Evolutionary conservation across 2,888 invertebrate genomes (phyloP), one percentile per base, ranked within the genome.

Genomic region (Plagodis dolabraria): DNA sequence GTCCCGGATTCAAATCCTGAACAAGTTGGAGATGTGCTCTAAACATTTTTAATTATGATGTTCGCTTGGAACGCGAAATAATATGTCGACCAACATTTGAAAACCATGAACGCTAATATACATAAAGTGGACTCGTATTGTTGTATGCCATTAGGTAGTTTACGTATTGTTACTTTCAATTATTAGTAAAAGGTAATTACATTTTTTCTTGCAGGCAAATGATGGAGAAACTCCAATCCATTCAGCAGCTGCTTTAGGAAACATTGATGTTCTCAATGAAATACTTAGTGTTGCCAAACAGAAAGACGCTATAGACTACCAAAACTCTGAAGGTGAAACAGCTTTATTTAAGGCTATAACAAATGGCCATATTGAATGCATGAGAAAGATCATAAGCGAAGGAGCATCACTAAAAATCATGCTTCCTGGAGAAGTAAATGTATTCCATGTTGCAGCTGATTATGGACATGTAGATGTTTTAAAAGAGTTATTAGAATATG

Each of bases 361-460:
- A 11, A 74, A 87, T 46, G 89, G 89, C 0, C 87, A 92, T 45
- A 70, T 83, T 4, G 85, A 87, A 12, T 93, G 93, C 67, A 87
- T 93, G 0, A 76, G 79, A 68, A 80, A 86, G 35, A 83, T 94
- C 48, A 72, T 94, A 6, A 77, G 83, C 5, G 89, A 89, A 77
- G 93, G 92, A 22, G 93, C 93, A 5, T 86, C 89, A 1, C 70
- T 93, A 2, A 86, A 86, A 68, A 79, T 87, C 11, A 85, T 79
- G 49, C 71, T 93, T 46, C 86, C 87, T 11, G 91, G 91, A 12
- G 84, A 92, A 33, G 80, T 90, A 0, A 95, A 93, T 44, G 92
- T 95, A 48, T 81, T 95, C n/a, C 95, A 95, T 65, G 80, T 94
- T 58, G 94, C 95, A 40, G 93, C 94, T 44, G 93, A 93, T 68